Percentiles rank a stretch among this genome's conserved stretches.
These are phyloP conservation scores for Bryconaethiops microstoma DNA, from an alignment of 2,797 vertebrate species.

Conservation along the genomic window DNA sequence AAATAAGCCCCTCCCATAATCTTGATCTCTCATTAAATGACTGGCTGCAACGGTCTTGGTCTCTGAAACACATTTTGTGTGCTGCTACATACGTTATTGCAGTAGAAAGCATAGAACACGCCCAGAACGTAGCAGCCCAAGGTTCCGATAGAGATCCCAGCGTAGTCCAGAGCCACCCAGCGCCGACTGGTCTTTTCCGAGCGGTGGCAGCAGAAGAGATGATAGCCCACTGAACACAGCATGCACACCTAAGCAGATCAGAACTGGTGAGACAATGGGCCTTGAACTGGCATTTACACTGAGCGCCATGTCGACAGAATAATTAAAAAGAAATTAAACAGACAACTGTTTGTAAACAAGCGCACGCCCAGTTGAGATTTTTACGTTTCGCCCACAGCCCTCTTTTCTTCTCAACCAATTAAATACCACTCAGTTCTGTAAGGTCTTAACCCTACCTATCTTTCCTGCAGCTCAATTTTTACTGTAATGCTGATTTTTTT, in stretches of 20 bases:
- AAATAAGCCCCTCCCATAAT: neutral
- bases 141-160: conserved; percentile 92
- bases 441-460: conserved; percentile 20
- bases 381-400: conserved; percentile 24
- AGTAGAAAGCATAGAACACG: conserved; percentile 97
- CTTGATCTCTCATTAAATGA: neutral
- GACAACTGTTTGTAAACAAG: conserved; percentile 24
- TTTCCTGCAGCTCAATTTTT: neutral
- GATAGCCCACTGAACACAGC: conserved; percentile 94
- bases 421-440: neutral
- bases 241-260: conserved; percentile 86
- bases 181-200: conserved; percentile 94
- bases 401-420: neutral
- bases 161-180: conserved; percentile 96
- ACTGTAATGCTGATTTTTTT: neutral
- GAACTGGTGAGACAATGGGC: neutral
- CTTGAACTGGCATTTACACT: neutral
- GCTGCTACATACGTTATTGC: conserved; percentile 85
- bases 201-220: conserved; percentile 95
- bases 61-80: too few relatives aligned
- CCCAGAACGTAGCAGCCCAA: conserved; percentile 96
- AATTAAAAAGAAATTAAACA: conserved; percentile 11
- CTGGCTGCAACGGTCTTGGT: too few relatives aligned
- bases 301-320: neutral
- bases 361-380: conserved; percentile 28